Conservation (phyloP, 2,113 vertebrate genomes). For the Ondatra zibethicus region DNA sequence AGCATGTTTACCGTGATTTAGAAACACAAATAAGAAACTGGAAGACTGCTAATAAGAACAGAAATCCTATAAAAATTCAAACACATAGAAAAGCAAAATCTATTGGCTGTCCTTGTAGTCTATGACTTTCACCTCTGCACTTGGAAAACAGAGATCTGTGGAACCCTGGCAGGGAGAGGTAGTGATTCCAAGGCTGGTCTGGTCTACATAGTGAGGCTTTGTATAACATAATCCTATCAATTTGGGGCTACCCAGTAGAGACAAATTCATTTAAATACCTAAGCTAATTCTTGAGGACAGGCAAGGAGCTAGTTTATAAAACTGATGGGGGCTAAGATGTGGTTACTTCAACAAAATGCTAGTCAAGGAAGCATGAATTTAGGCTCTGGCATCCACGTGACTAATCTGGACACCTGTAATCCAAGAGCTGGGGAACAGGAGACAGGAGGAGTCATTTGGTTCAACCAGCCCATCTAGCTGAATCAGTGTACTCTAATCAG, state of each 20-base stretch:
- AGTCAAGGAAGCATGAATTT: background rate
- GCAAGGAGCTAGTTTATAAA: background rate
- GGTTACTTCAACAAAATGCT: background rate
- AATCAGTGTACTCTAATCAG: background rate
- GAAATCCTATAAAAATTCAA: constrained; percentile 3
- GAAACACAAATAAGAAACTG: background rate
- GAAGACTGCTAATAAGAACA: background rate
- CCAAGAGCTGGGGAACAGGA: background rate
- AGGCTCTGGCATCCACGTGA: background rate
- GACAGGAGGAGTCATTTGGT: background rate
- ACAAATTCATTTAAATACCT: background rate
- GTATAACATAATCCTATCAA: background rate
- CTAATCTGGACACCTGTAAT: background rate
- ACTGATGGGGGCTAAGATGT: background rate
- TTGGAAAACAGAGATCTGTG: background rate
- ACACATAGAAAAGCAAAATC: background rate
- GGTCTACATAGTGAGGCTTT: background rate
- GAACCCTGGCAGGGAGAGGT: background rate
- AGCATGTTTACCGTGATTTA: background rate
- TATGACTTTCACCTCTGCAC: background rate
- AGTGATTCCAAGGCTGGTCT: background rate
- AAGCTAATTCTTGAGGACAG: background rate
- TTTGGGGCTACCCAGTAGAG: background rate
- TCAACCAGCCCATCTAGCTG: background rate
- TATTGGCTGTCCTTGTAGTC: background rate